Evolutionary conservation across 1,140 invertebrate genomes (phyloP).

Genomic region (Trinorchestia longiramus): DNA sequence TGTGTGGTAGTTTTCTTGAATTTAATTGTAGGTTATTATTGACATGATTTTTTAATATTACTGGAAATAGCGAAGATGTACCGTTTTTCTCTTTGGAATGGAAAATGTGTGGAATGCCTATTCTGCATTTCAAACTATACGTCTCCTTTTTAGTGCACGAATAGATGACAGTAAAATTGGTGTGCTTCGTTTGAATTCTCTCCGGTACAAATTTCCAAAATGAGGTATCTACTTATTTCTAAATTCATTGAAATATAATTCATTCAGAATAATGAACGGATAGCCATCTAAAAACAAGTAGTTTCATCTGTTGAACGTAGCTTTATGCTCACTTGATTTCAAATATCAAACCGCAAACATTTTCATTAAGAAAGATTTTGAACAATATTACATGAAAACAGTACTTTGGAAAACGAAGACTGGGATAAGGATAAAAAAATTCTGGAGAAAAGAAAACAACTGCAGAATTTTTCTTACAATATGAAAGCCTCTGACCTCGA

Average conservation of each 20-base stretch:
- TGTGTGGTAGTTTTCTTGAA: too few relatives aligned
- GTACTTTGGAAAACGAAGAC: not conserved
- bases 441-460: not conserved
- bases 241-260: too few relatives aligned
- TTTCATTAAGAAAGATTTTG: not conserved
- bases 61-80: not conserved
- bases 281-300: too few relatives aligned
- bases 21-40: too few relatives aligned
- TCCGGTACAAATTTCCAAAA: not conserved
- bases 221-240: too few relatives aligned
- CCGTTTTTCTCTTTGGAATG: not conserved
- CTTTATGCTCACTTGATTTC: not conserved
- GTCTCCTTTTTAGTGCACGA: too few relatives aligned
- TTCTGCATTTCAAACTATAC: too few relatives aligned
- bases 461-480: not conserved
- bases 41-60: too few relatives aligned
- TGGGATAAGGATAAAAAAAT: not conserved
- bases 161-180: too few relatives aligned
- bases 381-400: not conserved
- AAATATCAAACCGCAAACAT: not conserved
- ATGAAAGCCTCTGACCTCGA: not conserved
- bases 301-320: too few relatives aligned
- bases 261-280: too few relatives aligned
- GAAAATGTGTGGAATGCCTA: not conserved
- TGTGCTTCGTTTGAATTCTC: not conserved